These are phyloP conservation scores for Galleria mellonella DNA, from an alignment of 1,140 invertebrate genomes.

Conservation along the genomic window DNA sequence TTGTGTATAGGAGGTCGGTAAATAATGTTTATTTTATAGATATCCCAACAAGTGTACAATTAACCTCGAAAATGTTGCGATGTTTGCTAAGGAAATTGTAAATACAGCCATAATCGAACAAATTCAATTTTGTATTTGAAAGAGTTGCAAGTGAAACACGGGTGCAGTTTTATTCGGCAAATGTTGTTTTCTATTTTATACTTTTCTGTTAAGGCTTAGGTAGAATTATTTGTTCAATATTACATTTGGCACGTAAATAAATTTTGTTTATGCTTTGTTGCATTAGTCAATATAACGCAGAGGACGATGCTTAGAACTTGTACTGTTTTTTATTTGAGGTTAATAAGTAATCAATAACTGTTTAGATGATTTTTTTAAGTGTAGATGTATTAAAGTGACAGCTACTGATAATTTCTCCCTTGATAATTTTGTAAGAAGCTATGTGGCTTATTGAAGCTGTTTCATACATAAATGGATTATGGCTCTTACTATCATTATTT, in stretches of 20 bases:
- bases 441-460: no score
- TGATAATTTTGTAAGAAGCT: no score
- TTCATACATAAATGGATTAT: no score
- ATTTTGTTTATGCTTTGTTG: no score
- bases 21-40: background rate
- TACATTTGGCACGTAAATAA: no score
- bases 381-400: background rate
- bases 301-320: no score
- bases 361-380: background rate
- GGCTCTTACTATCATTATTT: no score
- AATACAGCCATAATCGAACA: slow-evolving; percentile 21
- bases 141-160: background rate
- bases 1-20: background rate
- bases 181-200: no score
- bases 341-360: slow-evolving; percentile 18
- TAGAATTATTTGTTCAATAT: no score
- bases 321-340: background rate
- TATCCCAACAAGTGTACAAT: slow-evolving; percentile 6
- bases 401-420: background rate
- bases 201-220: no score
- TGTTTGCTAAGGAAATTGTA: slow-evolving; percentile 37
- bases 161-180: slow-evolving; percentile 2
- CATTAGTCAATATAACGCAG: no score
- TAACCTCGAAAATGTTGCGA: slow-evolving; percentile 41
- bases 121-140: slow-evolving; percentile 11